Evolutionary conservation across 1,140 invertebrate genomes (phyloP), one percentile per base, ranked within the genome.

Genomic region (Aradophagus sp.): DNA sequence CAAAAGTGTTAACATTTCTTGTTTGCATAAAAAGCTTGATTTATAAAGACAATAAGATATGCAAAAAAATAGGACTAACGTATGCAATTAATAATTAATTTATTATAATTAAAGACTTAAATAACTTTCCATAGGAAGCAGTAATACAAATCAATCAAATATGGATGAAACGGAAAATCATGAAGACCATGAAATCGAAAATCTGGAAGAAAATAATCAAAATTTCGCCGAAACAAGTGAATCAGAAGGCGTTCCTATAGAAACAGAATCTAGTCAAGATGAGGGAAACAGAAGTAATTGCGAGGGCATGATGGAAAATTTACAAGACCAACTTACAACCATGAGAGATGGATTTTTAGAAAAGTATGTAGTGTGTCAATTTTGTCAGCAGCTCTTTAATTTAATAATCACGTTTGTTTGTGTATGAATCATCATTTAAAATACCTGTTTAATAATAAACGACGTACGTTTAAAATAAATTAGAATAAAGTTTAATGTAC

Each of bases 301-400:
- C 19, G 81, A 70, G 19, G 81, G 75, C 23, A 83, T 84, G 75
- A 84, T 85, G 79, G 82, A 86, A 45, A 84, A 87, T 63, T 62
- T 85, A 31, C 82, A 85, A 48, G 81, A 88, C 73, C 80, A 85
- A 76, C 68, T 89, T 19, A 83, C 83, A 5, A 86, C 85, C 5
- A 86, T 88, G 78, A 79, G 86, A 62, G 83, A 87, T 47, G 86
- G 86, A 29, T 87, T 87, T 74, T 77, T 87, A 17, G 82, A 87
- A 77, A 86, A 79, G 87, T 87, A 77, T 65, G 65, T 47, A 10
- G 1, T 19, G 1, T 13, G 7, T 12, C 2, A n/a, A 1, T n/a
- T n/a, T n/a, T n/a, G n/a, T n/a, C n/a, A n/a, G n/a, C n/a, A n/a
- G n/a, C n/a, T n/a, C n/a, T n/a, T 32, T 19, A 32, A 31, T 44